Percentiles rank a stretch among this genome's conserved stretches.
Evolutionary conservation across 2,888 invertebrate species (phyloP).

Genomic region (Acanthococcus lagerstroemiae): DNA sequence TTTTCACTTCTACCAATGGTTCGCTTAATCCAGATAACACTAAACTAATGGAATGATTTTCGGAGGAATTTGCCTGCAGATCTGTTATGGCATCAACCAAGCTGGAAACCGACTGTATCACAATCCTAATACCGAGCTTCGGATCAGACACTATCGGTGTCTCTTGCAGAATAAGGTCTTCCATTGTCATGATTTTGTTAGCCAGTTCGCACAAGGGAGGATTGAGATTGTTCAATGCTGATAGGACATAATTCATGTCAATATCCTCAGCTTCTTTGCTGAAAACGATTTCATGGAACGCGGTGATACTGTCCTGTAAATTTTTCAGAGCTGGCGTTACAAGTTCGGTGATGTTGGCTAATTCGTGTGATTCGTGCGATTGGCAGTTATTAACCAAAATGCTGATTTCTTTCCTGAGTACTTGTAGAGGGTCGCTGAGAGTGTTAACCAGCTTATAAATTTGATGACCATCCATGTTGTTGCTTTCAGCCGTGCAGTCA

Average conservation of each 20-base stretch:
- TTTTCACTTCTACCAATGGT: conserved; percentile 35
- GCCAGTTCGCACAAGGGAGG: conserved; percentile 36
- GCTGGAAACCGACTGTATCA: conserved; percentile 35
- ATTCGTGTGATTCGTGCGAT: conserved; percentile 34
- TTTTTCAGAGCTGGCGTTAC: conserved; percentile 39
- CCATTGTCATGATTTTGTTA: conserved; percentile 34
- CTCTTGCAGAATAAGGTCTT: conserved; percentile 35
- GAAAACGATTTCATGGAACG: conserved; percentile 39
- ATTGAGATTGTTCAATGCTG: conserved; percentile 41
- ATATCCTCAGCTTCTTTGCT: conserved; percentile 34
- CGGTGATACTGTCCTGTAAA: conserved; percentile 40
- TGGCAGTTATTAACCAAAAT: conserved; percentile 36
- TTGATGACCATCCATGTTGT: conserved; percentile 30
- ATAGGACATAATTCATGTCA: conserved; percentile 33
- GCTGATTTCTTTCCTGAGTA: conserved; percentile 36
- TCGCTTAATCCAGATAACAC: conserved; percentile 32
- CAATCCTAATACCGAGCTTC: conserved; percentile 35
- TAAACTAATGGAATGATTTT: conserved; percentile 27
- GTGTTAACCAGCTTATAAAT: conserved; percentile 34
- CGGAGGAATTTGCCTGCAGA: conserved; percentile 17
- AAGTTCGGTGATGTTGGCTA: conserved; percentile 23
- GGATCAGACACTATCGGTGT: conserved; percentile 34
- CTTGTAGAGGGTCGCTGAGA: conserved; percentile 37
- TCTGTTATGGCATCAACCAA: conserved; percentile 33
- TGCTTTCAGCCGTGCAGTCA: conserved; percentile 24